A percentile compares a stretch with the other conserved stretches of the same genome.
Evolutionary conservation across 2,888 invertebrate species (phyloP).

Genomic region (Amblyteles armatorius): DNA sequence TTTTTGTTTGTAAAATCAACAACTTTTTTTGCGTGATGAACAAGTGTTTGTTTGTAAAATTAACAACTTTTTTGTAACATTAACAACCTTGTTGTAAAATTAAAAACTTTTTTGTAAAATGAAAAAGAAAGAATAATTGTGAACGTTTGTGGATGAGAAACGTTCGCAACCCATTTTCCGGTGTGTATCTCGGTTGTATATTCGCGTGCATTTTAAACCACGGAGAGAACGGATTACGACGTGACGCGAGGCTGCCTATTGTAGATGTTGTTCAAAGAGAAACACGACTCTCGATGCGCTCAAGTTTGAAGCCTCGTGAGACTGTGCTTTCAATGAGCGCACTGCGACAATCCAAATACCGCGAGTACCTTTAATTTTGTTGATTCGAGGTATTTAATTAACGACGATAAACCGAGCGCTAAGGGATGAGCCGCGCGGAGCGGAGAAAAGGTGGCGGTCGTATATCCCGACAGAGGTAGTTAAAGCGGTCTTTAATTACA

Average conservation of each 20-base stretch:
- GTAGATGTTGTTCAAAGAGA: neutral
- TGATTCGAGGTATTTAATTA: conserved; percentile 51
- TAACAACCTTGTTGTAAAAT: too few relatives aligned
- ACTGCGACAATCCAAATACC: neutral
- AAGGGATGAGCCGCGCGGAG: conserved; percentile 16
- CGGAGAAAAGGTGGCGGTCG: neutral
- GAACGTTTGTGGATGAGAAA: too few relatives aligned
- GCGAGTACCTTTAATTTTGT: neutral
- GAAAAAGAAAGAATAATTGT: too few relatives aligned
- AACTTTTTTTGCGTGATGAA: too few relatives aligned
- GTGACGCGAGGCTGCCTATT: neutral
- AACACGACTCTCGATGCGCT: neutral
- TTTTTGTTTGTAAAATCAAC: too few relatives aligned
- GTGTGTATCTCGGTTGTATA: neutral
- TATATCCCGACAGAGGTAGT: conserved; percentile 16
- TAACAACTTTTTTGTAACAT: too few relatives aligned
- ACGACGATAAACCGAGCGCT: conserved; percentile 33
- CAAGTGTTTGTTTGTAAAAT: too few relatives aligned
- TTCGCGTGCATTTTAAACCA: neutral
- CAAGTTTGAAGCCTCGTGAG: neutral
- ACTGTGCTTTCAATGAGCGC: neutral
- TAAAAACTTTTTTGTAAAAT: too few relatives aligned
- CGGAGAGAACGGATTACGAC: neutral
- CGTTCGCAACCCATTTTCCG: too few relatives aligned
- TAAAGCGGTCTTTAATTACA: conserved; percentile 30